phyloP scores from a whole-genome alignment of 1,140 invertebrate genomes.

The Anastrepha ludens region DNA sequence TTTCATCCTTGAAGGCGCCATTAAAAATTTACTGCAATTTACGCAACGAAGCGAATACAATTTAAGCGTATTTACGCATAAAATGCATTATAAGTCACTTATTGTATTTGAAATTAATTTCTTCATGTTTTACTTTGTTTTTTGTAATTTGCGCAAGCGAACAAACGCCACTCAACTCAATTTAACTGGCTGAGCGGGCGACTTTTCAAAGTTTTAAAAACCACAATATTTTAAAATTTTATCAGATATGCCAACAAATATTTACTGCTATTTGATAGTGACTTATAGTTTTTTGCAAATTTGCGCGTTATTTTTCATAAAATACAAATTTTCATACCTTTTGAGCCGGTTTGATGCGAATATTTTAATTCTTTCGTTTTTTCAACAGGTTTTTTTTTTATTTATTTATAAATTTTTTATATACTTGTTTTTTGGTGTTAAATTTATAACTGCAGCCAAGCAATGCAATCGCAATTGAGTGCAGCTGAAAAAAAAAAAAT shows the following conservation, averaged over 20 bases:
- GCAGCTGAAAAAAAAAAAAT: background rate
- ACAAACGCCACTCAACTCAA: slow-evolving; percentile 7
- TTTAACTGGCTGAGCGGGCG: slow-evolving; percentile 14
- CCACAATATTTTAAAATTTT: slow-evolving; percentile 53
- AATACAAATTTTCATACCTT: background rate
- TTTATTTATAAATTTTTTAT: background rate
- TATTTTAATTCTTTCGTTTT: no score
- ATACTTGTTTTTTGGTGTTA: background rate
- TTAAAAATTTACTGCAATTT: background rate
- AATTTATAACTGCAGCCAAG: background rate
- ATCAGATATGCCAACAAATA: slow-evolving; percentile 42
- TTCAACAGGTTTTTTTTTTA: background rate
- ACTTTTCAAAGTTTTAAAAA: slow-evolving; percentile 39
- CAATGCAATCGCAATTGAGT: slow-evolving; percentile 17
- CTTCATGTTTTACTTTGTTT: background rate
- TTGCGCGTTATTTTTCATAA: background rate
- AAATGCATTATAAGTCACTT: background rate
- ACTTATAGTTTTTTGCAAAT: slow-evolving; percentile 5
- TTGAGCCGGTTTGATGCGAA: background rate
- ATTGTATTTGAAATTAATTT: slow-evolving; percentile 5
- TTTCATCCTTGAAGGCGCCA: background rate
- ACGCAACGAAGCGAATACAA: background rate
- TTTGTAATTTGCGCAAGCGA: background rate
- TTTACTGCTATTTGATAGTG: slow-evolving; percentile 37
- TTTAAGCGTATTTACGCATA: background rate